A percentile compares a stretch with the other conserved stretches of the same genome.
phyloP scores from a whole-genome alignment of 2,113 vertebrate species.

The Halcyon malimbica region DNA sequence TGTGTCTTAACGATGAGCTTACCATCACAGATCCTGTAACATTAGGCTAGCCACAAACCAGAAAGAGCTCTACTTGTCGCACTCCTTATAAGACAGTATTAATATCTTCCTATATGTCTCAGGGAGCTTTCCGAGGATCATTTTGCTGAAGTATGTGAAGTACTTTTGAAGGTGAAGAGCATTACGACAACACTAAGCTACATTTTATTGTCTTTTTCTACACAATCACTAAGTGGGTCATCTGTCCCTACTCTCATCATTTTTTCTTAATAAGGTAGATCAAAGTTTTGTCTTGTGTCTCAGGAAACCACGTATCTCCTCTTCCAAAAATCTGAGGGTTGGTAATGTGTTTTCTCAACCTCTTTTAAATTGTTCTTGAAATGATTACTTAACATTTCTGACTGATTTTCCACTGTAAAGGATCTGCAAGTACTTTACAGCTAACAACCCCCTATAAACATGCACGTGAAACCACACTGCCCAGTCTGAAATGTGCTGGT shows the following conservation, averaged over 20 bases:
- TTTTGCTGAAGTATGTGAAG: background rate
- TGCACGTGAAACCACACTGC: background rate
- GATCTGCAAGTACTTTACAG: background rate
- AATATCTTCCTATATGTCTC: background rate
- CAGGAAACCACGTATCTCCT: background rate
- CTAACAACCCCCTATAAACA: background rate
- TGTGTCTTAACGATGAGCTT: background rate
- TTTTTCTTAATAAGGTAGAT: background rate
- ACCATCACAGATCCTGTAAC: background rate
- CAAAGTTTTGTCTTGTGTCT: background rate
- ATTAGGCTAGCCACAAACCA: background rate
- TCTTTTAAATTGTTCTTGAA: background rate
- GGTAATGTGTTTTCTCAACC: background rate
- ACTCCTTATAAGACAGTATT: background rate
- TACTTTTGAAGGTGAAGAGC: background rate
- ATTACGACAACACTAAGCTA: background rate
- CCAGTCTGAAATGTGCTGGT: background rate
- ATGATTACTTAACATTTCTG: background rate
- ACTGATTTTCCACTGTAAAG: background rate
- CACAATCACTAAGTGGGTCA: background rate
- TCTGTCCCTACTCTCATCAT: background rate
- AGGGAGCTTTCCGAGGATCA: background rate
- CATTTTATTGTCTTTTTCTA: background rate
- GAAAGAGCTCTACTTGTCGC: background rate
- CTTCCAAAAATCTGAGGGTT: background rate